Evolutionary conservation across 2,888 invertebrate genomes (phyloP).

Genomic region (Pegoplata infirma): DNA sequence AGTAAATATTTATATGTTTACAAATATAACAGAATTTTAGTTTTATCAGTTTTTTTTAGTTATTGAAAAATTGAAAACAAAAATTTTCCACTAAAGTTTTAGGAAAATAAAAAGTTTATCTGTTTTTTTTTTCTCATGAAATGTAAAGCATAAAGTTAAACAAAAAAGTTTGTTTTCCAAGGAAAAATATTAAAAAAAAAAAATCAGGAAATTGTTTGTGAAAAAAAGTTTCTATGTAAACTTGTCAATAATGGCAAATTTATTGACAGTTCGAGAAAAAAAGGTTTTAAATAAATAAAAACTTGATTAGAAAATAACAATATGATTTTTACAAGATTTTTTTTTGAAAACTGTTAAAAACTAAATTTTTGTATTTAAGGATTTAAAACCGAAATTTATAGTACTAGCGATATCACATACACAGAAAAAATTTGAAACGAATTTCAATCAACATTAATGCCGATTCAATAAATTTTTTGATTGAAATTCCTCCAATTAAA

Average conservation of each 20-base stretch:
- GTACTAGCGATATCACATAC: no score
- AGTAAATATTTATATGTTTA: neutral
- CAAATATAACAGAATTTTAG: neutral
- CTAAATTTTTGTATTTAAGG: no score
- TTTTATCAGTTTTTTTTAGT: neutral
- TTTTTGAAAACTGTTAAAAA: no score
- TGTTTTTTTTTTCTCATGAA: neutral
- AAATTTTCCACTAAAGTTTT: neutral
- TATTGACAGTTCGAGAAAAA: slow-evolving; percentile 21
- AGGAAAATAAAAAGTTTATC: neutral
- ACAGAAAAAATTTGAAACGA: no score
- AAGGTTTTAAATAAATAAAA: neutral
- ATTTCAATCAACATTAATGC: no score
- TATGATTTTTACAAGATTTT: no score
- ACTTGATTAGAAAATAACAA: neutral
- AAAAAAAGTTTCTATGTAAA: slow-evolving; percentile 13
- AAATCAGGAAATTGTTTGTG: neutral
- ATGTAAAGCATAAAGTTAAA: neutral
- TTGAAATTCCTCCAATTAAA: no score
- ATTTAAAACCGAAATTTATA: no score
- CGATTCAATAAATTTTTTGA: no score
- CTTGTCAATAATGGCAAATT: slow-evolving; percentile 16
- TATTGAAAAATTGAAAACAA: slow-evolving; percentile 1
- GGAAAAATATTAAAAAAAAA: neutral
- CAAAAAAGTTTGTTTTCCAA: neutral